Evolutionary conservation across 2,113 vertebrate genomes (phyloP).

Genomic region (Albula goreensis): DNA sequence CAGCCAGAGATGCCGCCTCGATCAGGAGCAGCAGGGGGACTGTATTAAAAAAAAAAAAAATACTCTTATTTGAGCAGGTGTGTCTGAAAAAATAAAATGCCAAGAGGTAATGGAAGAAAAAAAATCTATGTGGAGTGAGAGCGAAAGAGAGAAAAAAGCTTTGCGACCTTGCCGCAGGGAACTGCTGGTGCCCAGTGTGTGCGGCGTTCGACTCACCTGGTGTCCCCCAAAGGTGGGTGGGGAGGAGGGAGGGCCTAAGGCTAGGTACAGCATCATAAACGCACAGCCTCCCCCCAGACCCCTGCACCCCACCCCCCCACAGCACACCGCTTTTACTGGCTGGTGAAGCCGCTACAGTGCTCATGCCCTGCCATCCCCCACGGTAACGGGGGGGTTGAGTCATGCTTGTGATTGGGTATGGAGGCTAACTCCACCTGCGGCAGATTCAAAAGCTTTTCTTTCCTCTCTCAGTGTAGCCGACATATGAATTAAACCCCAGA

Average conservation of each 20-base stretch:
- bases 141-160: not conserved
- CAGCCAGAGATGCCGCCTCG: not conserved
- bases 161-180: constrained; percentile 62
- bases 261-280: constrained; percentile 27
- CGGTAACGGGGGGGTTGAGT: not conserved
- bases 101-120: constrained; percentile 14
- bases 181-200: constrained; percentile 44
- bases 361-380: not conserved
- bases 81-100: constrained; percentile 11
- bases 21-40: constrained; percentile 1
- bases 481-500: not conserved
- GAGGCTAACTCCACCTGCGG: not conserved
- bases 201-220: constrained; percentile 31
- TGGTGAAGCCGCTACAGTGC: not conserved
- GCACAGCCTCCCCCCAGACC: not conserved
- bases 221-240: not conserved
- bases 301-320: not conserved
- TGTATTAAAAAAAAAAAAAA: constrained; percentile 6
- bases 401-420: not conserved
- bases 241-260: constrained; percentile 27
- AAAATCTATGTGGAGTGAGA: not conserved
- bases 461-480: not conserved
- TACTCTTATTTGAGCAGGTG: not conserved
- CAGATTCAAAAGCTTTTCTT: not conserved
- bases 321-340: not conserved